Conservation (phyloP, 2,113 vertebrate genomes). For the Clinocottus analis region DNA sequence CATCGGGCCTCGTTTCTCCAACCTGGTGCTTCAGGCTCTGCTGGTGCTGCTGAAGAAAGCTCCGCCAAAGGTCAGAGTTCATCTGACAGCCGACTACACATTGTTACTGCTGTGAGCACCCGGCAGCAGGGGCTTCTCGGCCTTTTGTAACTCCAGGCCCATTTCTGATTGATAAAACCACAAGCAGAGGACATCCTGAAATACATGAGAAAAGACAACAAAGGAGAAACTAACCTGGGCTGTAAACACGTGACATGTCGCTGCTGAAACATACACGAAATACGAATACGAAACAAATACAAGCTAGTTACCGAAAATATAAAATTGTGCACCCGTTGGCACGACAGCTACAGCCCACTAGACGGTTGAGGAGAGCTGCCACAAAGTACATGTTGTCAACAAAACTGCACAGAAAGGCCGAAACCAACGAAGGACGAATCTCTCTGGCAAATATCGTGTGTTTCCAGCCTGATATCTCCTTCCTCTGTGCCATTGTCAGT, state of each 20-base stretch:
- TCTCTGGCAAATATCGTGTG: neutral
- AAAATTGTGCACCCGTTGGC: neutral
- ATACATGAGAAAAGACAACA: too few relatives aligned
- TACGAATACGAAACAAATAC: too few relatives aligned
- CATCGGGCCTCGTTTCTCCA: constrained; percentile 97
- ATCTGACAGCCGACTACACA: neutral
- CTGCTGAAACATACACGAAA: too few relatives aligned
- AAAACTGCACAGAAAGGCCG: neutral
- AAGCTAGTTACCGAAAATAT: too few relatives aligned
- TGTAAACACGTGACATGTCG: too few relatives aligned
- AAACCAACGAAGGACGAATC: neutral
- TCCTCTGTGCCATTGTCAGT: neutral
- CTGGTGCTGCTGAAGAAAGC: constrained; percentile 96
- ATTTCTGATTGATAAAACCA: too few relatives aligned
- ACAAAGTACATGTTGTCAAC: neutral
- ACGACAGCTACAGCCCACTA: neutral
- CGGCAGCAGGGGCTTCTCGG: neutral
- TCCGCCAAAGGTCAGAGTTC: constrained; percentile 88
- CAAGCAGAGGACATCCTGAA: too few relatives aligned
- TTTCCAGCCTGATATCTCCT: neutral
- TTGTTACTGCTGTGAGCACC: neutral
- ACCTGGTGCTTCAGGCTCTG: constrained; percentile 95
- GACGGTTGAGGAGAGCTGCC: neutral
- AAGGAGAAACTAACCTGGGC: too few relatives aligned
- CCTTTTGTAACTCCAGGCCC: too few relatives aligned